Evolutionary conservation across 2,888 invertebrate genomes (phyloP).

Genomic region (Nasonia oneida): DNA sequence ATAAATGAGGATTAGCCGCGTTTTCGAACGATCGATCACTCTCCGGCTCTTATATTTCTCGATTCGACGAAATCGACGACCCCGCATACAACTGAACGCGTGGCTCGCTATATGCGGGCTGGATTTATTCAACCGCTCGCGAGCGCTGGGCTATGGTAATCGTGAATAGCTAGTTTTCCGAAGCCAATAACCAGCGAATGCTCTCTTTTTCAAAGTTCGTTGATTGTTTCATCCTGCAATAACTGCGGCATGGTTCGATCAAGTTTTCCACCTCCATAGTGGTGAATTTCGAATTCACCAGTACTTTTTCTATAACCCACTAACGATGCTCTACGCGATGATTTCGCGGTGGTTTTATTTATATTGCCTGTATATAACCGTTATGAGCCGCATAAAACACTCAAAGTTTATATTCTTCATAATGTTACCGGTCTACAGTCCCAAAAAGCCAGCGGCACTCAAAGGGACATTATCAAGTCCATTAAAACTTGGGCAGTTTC

Average conservation of each 20-base stretch:
- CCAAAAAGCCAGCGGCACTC: constrained; percentile 13
- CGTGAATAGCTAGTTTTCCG: background rate
- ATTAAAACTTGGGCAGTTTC: constrained; percentile 27
- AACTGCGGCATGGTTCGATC: background rate
- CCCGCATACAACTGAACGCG: background rate
- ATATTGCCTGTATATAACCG: background rate
- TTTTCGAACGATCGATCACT: constrained; percentile 5
- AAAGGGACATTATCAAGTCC: constrained; percentile 17
- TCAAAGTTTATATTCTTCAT: background rate
- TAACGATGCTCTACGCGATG: background rate
- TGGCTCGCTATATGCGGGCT: background rate
- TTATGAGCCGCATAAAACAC: background rate
- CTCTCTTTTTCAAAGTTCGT: background rate
- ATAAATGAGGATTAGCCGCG: background rate
- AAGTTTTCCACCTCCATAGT: background rate
- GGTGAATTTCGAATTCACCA: background rate
- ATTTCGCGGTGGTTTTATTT: background rate
- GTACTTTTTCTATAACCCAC: background rate
- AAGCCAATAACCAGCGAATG: background rate
- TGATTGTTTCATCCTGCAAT: background rate
- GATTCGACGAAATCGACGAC: background rate
- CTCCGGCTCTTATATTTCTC: background rate
- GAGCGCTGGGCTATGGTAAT: background rate
- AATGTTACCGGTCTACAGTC: background rate
- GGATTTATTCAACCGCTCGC: background rate